phyloP scores from a whole-genome alignment of 53 echinoderm and acorn worm genomes.

The Glandiceps talaboti region DNA sequence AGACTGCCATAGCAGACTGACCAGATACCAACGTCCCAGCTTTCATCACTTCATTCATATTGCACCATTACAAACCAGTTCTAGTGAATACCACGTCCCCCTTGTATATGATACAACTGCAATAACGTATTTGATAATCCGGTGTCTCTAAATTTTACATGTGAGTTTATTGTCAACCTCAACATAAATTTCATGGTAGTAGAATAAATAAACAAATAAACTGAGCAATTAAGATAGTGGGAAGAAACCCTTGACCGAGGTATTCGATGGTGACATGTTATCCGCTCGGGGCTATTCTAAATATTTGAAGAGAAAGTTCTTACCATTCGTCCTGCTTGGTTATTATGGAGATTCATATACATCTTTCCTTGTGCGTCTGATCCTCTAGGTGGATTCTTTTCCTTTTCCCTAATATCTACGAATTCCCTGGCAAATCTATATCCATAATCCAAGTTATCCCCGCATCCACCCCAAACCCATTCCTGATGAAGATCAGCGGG shows the following conservation, averaged over 20 bases:
- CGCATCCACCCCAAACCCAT: constrained; percentile 99
- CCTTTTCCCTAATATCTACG: constrained; percentile 84
- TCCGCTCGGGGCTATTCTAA: too few relatives aligned
- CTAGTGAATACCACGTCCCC: not conserved
- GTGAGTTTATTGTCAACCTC: too few relatives aligned
- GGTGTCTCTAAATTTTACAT: too few relatives aligned
- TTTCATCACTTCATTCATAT: not conserved
- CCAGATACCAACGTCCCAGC: not conserved
- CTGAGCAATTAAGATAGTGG: too few relatives aligned
- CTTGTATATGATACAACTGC: too few relatives aligned
- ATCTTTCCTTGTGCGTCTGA: constrained; percentile 40
- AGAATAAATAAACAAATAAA: too few relatives aligned
- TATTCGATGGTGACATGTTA: too few relatives aligned
- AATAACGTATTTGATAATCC: too few relatives aligned
- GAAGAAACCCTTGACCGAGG: too few relatives aligned
- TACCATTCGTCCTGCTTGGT: constrained; percentile 96
- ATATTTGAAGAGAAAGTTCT: too few relatives aligned
- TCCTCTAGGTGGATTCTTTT: constrained; percentile 50
- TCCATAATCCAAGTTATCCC: constrained; percentile 96
- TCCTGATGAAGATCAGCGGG: constrained; percentile 66
- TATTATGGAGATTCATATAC: constrained; percentile 94
- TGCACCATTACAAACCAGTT: not conserved
- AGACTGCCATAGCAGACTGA: not conserved
- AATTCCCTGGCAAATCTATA: constrained; percentile 89
- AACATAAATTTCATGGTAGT: too few relatives aligned